Evolutionary conservation across 1,140 invertebrate genomes (phyloP), one percentile per base, ranked within the genome.

Genomic region (Plutomurus gul): DNA sequence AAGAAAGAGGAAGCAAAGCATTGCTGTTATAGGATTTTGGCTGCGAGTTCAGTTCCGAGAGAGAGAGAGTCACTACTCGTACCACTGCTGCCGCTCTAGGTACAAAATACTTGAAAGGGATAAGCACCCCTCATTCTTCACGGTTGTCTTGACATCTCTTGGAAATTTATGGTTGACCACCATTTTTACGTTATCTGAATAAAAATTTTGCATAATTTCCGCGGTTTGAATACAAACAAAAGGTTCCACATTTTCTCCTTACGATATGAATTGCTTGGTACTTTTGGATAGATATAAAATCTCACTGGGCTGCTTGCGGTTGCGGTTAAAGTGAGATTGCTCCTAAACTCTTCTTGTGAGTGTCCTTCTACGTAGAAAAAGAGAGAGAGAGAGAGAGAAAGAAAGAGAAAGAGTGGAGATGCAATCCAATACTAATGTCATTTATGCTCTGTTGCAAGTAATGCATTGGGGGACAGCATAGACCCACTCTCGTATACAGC

Each of bases 161-260:
- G 37, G 37, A 71, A 46, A 77, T 77, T 76, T 77, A 70, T 77
- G 75, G 51, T 77, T 77, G 75, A 77, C 75, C 75, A 77, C 75
- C 70, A 36, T 43, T 71, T 71, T 77, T 47, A 70, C 60, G 51
- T 18, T 30, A 60, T 27, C 49, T 56, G 75, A 76, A 76, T 76
- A 76, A 76, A 56, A 56, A 43, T 70, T 77, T 77, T 77, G 75
- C 75, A 77, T 77, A 77, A 70, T 77, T 77, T 77, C 75, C 75
- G 39, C 60, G 47, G 33, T 60, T 40, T 76, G 75, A 22, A 39
- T 76, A 76, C 75, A 56, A 76, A 56, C 36, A 76, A 60, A 76
- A 39, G 27, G 25, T 72, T 18, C 4, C 10, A 37, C 13, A 25
- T 30, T 33, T 27, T 27, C 51, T 13, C 51, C n/a, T n/a, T n/a